Conservation (phyloP, 2,113 vertebrate species). For the Malurus alboscapulatus region DNA sequence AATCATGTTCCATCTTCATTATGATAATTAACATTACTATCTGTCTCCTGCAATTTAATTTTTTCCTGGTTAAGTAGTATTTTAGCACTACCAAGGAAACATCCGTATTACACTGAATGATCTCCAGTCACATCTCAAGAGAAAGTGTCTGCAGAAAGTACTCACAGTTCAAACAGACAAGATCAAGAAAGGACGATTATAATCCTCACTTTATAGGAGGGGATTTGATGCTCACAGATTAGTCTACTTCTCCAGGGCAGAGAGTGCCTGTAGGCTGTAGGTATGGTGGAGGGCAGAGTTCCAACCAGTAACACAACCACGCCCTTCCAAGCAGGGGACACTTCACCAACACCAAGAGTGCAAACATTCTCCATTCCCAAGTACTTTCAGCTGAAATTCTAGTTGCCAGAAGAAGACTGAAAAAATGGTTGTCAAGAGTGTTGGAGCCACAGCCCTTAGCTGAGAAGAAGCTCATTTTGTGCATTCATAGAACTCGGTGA, state of each 20-base stretch:
- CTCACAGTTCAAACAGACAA: not conserved
- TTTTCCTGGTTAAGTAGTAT: not conserved
- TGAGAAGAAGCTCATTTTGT: not conserved
- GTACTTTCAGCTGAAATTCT: not conserved
- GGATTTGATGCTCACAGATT: not conserved
- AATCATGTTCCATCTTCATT: not conserved
- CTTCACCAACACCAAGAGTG: not conserved
- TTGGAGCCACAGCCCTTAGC: not conserved
- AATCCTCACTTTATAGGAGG: not conserved
- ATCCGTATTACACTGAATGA: not conserved
- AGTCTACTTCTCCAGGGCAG: not conserved
- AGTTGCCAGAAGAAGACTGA: not conserved
- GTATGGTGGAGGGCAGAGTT: not conserved
- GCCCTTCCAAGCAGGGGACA: not conserved
- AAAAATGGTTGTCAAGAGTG: not conserved
- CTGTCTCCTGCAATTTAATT: not conserved
- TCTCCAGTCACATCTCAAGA: not conserved
- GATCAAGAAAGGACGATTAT: not conserved
- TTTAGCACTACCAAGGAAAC: not conserved
- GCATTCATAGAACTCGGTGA: not conserved
- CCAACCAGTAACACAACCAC: not conserved
- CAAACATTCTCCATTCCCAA: not conserved
- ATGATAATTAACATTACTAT: not conserved
- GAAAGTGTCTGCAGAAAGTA: not conserved
- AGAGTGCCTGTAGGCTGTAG: rapidly evolving